A percentile compares a stretch with the other conserved stretches of the same genome.
Conservation (phyloP, 2,113 vertebrate species). For the Sakesphorus luctuosus region DNA sequence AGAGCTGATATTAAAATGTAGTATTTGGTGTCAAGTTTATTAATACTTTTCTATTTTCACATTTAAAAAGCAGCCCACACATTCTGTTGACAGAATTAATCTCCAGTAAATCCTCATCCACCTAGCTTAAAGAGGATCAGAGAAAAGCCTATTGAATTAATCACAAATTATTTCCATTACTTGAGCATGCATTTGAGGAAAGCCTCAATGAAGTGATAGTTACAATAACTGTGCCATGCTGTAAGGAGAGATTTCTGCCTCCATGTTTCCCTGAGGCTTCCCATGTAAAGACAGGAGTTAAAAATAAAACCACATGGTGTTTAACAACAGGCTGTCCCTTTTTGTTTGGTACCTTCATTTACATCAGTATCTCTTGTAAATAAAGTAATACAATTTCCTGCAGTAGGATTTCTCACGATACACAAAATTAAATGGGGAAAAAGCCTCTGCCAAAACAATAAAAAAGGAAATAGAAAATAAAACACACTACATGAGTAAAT, state of each 20-base stretch:
- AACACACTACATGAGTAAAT: background rate
- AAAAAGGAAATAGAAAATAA: background rate
- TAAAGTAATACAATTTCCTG: background rate
- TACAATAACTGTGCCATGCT: background rate
- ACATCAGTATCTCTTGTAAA: background rate
- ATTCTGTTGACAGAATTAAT: background rate
- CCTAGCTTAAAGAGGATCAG: background rate
- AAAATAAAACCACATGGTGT: background rate
- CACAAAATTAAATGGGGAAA: background rate
- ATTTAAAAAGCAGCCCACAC: background rate
- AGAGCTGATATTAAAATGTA: background rate
- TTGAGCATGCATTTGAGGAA: background rate
- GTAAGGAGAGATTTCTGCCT: background rate
- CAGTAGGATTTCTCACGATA: background rate
- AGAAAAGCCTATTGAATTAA: background rate
- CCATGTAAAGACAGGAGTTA: background rate
- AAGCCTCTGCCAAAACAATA: background rate
- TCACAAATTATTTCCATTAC: background rate
- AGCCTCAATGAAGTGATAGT: background rate
- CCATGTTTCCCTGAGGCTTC: background rate
- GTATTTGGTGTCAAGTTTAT: background rate
- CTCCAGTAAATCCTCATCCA: background rate
- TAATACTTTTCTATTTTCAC: background rate
- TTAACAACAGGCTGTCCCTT: background rate
- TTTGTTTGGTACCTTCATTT: background rate